Percentiles rank a stretch among this genome's conserved stretches.
Conservation (phyloP, 2,113 vertebrate species). For the Neopipo cinnamomea region DNA sequence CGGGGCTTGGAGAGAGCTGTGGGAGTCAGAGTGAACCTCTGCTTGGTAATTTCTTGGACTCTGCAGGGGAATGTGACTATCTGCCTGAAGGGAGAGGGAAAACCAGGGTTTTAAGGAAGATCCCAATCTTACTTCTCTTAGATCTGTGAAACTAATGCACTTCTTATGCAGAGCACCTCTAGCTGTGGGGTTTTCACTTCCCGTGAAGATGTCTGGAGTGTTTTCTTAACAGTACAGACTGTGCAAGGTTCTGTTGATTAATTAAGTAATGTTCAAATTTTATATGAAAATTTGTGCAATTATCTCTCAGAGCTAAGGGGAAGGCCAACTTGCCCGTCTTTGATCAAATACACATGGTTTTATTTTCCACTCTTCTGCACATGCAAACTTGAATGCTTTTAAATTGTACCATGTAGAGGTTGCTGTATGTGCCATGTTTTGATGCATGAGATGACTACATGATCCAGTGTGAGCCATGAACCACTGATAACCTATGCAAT, state of each 20-base stretch:
- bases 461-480: background rate
- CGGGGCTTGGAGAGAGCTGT: background rate
- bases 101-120: constrained; percentile 25
- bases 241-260: background rate
- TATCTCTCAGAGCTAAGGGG: constrained; percentile 2
- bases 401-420: background rate
- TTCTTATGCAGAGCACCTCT: constrained; percentile 7
- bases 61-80: constrained; percentile 10
- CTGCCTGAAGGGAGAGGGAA: constrained; percentile 12
- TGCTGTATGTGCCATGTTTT: background rate
- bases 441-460: background rate
- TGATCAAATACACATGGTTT: constrained; percentile 32
- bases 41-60: constrained; percentile 47
- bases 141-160: background rate
- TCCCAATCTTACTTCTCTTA: constrained; percentile 33
- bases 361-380: background rate
- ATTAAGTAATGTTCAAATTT: background rate
- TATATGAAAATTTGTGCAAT: constrained; percentile 24
- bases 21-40: background rate
- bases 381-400: background rate
- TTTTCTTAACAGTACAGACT: background rate
- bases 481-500: background rate
- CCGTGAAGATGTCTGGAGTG: background rate
- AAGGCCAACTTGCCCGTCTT: background rate
- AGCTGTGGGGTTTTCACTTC: background rate